Conservation (phyloP, 1,140 invertebrate species). For the Pogonomyrmex barbatus region DNA sequence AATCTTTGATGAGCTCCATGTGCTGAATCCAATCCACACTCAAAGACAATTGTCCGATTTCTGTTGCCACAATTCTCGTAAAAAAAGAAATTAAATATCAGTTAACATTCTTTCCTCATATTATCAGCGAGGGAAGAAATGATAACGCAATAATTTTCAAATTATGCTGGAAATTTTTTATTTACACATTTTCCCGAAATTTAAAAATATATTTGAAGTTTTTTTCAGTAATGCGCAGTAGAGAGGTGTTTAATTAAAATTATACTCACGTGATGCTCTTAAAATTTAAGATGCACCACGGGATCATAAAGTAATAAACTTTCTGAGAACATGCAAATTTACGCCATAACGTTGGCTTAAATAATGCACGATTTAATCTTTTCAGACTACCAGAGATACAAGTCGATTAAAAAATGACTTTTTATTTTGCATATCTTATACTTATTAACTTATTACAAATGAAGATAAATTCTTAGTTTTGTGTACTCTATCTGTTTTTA, state of each 20-base stretch:
- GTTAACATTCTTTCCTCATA: neutral
- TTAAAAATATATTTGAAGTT: neutral
- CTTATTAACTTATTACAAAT: neutral
- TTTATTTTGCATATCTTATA: slow-evolving; percentile 16
- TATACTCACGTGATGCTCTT: slow-evolving; percentile 33
- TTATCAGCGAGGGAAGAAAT: neutral
- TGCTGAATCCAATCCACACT: slow-evolving; percentile 54
- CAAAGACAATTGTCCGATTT: slow-evolving; percentile 36
- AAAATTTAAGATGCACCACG: slow-evolving; percentile 49
- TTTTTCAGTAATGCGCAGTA: neutral
- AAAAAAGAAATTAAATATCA: neutral
- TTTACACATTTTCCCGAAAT: neutral
- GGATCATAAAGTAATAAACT: slow-evolving; percentile 52
- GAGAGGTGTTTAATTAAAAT: slow-evolving; percentile 44
- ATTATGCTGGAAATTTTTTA: neutral
- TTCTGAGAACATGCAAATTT: slow-evolving; percentile 58
- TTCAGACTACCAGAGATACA: slow-evolving; percentile 30
- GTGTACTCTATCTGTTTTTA: neutral
- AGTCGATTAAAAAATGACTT: slow-evolving; percentile 51
- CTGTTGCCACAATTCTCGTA: neutral
- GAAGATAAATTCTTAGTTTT: neutral
- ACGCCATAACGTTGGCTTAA: slow-evolving; percentile 37
- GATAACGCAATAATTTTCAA: neutral
- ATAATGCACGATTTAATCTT: slow-evolving; percentile 51
- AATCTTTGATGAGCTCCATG: slow-evolving; percentile 54